Percentiles rank a stretch among this genome's conserved stretches.
Conservation (phyloP, 1,140 invertebrate species). For the Drosophila bocqueti region DNA sequence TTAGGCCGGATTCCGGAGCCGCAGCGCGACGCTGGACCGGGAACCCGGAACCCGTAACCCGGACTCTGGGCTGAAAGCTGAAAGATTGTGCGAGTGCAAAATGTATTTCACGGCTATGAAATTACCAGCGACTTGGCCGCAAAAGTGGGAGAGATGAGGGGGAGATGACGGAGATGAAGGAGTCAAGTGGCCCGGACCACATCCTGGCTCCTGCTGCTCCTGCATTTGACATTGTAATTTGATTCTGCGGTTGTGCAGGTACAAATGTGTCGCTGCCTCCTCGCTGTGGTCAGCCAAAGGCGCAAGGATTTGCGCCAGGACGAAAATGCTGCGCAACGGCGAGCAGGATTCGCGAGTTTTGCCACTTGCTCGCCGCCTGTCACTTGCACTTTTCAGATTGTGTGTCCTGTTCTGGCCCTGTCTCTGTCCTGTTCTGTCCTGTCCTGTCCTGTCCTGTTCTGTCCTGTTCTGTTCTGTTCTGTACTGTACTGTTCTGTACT, state of each 20-base stretch:
- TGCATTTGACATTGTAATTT: constrained; percentile 66
- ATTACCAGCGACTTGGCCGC: constrained; percentile 53
- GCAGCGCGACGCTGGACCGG: background rate
- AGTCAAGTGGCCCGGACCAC: constrained; percentile 23
- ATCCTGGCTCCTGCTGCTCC: background rate
- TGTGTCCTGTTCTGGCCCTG: constrained; percentile 18
- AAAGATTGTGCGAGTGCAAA: constrained; percentile 70
- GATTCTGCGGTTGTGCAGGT: constrained; percentile 63
- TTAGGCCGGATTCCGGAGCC: constrained; percentile 47
- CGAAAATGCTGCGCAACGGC: constrained; percentile 17
- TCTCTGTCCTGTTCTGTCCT: background rate
- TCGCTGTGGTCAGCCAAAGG: constrained; percentile 46
- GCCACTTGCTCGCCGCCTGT: constrained; percentile 50
- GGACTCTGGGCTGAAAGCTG: constrained; percentile 19
- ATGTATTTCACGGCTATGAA: constrained; percentile 69
- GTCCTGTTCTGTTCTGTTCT: background rate
- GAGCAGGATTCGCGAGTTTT: constrained; percentile 23
- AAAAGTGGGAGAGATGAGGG: constrained; percentile 6
- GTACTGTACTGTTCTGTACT: background rate
- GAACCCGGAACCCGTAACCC: background rate
- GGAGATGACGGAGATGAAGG: background rate
- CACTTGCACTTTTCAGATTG: constrained; percentile 57
- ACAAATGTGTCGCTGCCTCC: constrained; percentile 37
- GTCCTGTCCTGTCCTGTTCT: constrained; percentile 1
- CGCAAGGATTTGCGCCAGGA: constrained; percentile 15